Conservation (phyloP, 2,797 vertebrate genomes). For the Australoheros facetus region DNA sequence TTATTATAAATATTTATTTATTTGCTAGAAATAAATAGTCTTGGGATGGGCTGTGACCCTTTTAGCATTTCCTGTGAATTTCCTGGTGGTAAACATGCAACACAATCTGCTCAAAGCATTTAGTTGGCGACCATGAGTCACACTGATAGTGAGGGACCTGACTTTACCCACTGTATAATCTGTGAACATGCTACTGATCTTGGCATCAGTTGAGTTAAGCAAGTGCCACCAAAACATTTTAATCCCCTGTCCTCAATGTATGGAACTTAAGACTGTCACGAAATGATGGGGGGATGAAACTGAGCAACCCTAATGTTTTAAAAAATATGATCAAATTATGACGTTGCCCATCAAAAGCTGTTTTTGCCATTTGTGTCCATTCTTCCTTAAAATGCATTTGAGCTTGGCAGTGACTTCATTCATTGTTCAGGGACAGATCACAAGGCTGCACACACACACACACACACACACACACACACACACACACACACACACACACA, state of each 20-base stretch:
- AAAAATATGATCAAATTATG: not conserved
- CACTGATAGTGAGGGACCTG: not conserved
- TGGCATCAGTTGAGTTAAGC: slow-evolving; percentile 14
- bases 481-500: not conserved
- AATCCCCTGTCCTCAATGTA: slow-evolving; percentile 28
- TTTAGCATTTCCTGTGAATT: not conserved
- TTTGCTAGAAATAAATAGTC: no score
- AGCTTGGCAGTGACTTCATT: slow-evolving; percentile 53
- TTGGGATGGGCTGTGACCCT: no score
- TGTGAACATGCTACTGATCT: slow-evolving; percentile 24
- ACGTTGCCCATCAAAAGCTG: not conserved
- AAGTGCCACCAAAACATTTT: slow-evolving; percentile 27
- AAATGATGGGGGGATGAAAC: not conserved
- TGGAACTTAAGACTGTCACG: slow-evolving; percentile 11
- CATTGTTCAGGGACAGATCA: slow-evolving; percentile 66
- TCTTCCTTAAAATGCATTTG: slow-evolving; percentile 7
- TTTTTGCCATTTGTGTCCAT: not conserved
- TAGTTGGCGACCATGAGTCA: not conserved
- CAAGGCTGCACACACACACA: slow-evolving; percentile 43
- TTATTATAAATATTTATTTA: no score
- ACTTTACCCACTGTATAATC: slow-evolving; percentile 12
- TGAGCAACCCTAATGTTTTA: not conserved
- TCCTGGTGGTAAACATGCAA: not conserved
- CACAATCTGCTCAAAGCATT: not conserved
- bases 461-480: slow-evolving; percentile 28